Conservation (phyloP, 2,113 vertebrate species). For the Marmota flaviventris region DNA sequence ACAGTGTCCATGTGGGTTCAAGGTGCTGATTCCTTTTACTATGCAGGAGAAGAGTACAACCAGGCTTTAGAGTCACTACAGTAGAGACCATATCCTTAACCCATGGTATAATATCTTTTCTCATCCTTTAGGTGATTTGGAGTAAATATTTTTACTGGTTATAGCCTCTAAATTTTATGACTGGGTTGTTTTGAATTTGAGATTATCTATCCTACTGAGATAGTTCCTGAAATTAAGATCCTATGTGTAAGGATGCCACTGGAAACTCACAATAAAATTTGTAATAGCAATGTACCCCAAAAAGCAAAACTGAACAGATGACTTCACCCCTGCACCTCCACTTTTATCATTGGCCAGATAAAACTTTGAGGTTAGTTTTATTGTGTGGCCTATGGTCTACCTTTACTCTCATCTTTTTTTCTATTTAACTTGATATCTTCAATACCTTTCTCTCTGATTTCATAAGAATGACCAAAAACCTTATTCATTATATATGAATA, state of each 20-base stretch:
- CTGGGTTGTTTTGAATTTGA: not conserved
- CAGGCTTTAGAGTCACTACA: not conserved
- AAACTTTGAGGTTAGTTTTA: not conserved
- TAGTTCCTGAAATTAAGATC: not conserved
- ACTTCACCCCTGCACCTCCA: not conserved
- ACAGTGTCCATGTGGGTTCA: not conserved
- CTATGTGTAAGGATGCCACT: not conserved
- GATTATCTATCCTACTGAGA: not conserved
- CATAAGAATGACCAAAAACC: not conserved
- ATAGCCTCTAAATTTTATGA: not conserved
- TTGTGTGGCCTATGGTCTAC: not conserved
- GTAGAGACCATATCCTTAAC: not conserved
- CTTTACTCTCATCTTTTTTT: constrained; percentile 4
- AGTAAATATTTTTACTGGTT: not conserved
- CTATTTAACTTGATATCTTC: not conserved
- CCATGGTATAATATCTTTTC: not conserved
- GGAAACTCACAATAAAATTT: not conserved
- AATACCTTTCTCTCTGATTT: constrained; percentile 2
- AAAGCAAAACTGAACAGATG: not conserved
- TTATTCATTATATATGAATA: not conserved
- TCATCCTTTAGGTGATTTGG: not conserved
- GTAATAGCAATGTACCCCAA: not conserved
- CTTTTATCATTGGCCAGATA: not conserved
- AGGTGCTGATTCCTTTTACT: not conserved
- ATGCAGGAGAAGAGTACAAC: not conserved